A percentile compares a stretch with the other conserved stretches of the same genome.
These are phyloP conservation scores for Pangasius djambal DNA, from an alignment of 2,797 vertebrate species.

Conservation along the genomic window DNA sequence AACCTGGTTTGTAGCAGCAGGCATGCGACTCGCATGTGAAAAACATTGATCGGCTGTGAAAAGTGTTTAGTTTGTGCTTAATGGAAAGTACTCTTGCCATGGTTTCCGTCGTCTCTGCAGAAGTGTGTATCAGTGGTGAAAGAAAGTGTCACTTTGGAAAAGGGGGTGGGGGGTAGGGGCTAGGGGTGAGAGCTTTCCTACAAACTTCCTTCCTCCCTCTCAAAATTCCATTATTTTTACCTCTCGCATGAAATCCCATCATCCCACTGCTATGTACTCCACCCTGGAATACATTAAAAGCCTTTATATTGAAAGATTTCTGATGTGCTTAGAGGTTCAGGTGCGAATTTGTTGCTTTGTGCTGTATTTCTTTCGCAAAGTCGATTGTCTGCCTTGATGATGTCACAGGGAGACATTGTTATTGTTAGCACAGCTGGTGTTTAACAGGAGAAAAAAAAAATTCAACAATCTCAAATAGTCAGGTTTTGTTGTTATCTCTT, in stretches of 20 bases:
- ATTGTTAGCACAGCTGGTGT: not conserved
- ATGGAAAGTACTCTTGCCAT: not conserved
- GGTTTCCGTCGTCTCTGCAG: not conserved
- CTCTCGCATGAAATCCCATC: not conserved
- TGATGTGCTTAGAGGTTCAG: not conserved
- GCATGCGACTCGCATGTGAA: not conserved
- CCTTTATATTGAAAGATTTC: not conserved
- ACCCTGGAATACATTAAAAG: not conserved
- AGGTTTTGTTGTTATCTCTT: not conserved
- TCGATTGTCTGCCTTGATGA: not conserved
- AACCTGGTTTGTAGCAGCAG: not conserved
- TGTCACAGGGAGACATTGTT: not conserved
- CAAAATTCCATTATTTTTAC: not conserved
- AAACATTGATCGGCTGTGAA: not conserved
- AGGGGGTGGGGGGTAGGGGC: not conserved
- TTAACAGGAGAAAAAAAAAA: not conserved
- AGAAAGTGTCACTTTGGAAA: not conserved
- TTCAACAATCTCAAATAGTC: not conserved
- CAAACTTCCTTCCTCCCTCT: not conserved
- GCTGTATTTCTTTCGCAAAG: not conserved
- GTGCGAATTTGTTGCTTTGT: not conserved
- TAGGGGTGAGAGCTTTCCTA: not conserved
- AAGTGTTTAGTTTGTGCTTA: not conserved
- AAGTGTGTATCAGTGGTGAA: not conserved
- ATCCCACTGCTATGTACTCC: not conserved